Base-by-base conservation (phyloP, 2,888 invertebrate genomes). In the Amiota communis region DNA sequence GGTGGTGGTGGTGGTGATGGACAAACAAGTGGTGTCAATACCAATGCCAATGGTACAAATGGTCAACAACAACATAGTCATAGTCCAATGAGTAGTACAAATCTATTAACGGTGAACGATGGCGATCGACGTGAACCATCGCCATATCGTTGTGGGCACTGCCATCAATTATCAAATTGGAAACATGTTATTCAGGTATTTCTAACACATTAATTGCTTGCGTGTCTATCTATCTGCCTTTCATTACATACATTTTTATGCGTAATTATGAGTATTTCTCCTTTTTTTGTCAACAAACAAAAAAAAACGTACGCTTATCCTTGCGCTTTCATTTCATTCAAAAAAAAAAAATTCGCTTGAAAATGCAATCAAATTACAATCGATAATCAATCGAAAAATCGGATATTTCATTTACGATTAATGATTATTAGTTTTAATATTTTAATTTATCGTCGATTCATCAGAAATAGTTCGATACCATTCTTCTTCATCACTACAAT, bases 151-250 rank as follows among this genome's bases (percentile, higher is more conserved):
- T 95, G 95, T 91, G 95, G 95, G 82, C 94, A 94, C 91, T 95
- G 95, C 91, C 93, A 94, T 90, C 95, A 95, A 91, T 91, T 94
- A 88, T 95, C 95, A 82, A 95, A 95, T 91, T 95, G 95, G 95
- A 95, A 95, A 92, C 95, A 95, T 92, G 95, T 95, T 88, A 95
- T 95, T 91, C 95, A 95, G 94, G 95, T 95, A 92, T 89, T 86
- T 85, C 80, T 77, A 78, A 68, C 67, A 17, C 67, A 68, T 68
- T 80, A 73, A 72, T 46, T 74, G 69, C 70, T 74, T 72, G 46
- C 69, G 49, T 73, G 48, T 65, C 69, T 36, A 2, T 36, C 49
- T 73, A 64, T 69, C 51, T 47, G 47, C 53, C 61, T 63, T 20
- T 61, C 65, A 63, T 59, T 56, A 12, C 67, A 49, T 59, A 36